Evolutionary conservation across 1,140 invertebrate genomes (phyloP), one percentile per base, ranked within the genome.

Genomic region (Drosophila dunni): DNA sequence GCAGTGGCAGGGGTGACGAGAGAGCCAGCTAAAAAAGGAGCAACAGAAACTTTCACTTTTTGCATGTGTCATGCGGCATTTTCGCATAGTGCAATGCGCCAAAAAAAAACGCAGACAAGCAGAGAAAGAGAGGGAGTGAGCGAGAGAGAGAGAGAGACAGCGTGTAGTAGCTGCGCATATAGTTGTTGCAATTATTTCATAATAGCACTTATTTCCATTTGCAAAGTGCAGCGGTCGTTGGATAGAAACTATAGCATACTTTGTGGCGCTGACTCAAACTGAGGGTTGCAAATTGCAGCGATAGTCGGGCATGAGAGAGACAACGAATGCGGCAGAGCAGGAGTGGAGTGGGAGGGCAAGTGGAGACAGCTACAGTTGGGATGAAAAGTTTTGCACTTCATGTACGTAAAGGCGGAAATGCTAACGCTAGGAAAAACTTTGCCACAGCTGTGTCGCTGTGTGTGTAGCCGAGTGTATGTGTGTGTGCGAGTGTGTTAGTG

Each of bases 21-120:
- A 48, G 36, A 51, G 24, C 36, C 34, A 53, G 50, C 64, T 62
- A 75, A 88, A 89, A 81, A 89, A 78, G 74, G 62, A 89, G 62
- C 70, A 67, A 69, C 75, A 90, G 68, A 78, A 90, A 89, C 85
- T 89, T 89, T 89, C 84, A 89, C 84, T 89, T 89, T 89, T 89
- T 81, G 84, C 84, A 83, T 80, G 62, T 33, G 54, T 53, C 61
- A 51, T 88, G 84, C 84, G 84, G 84, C 84, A 88, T 77, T 86
- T 29, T 80, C 74, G 74, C 57, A 46, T 73, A 88, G 85, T 88
- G 84, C 84, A 88, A 89, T 88, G 84, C 84, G 84, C 84, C 84
- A 89, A 89, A 88, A 89, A 71, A 6, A 15, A 10, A 46, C 45
- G 65, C 69, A 84, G 67, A 83, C 76, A 44, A 78, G 71, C 11